These are phyloP conservation scores for Verasper variegatus DNA, from an alignment of 2,113 vertebrate species.

Conservation along the genomic window DNA sequence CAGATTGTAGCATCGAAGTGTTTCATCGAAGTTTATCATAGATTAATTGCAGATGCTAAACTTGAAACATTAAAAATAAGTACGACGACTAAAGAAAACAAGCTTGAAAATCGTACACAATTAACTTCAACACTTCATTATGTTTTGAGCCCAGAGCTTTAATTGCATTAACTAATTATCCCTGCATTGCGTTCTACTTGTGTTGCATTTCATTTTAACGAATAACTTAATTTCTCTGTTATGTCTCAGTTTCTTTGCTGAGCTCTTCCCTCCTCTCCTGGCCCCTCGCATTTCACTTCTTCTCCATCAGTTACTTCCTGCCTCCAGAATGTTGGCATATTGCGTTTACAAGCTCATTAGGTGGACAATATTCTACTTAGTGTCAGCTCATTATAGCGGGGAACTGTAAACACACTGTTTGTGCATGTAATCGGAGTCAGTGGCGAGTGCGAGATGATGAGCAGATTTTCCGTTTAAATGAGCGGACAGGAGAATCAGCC, in stretches of 20 bases:
- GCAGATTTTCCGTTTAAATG: constrained; percentile 73
- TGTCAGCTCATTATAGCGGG: constrained; percentile 68
- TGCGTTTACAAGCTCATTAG: constrained; percentile 76
- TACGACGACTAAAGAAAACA: too few relatives aligned
- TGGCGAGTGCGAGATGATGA: constrained; percentile 57
- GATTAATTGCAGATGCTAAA: too few relatives aligned
- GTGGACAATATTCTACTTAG: constrained; percentile 76
- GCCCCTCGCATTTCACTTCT: constrained; percentile 48
- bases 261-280: constrained; percentile 15
- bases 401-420: constrained; percentile 75
- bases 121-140: background rate
- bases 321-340: constrained; percentile 69
- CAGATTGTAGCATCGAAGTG: background rate
- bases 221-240: constrained; percentile 17
- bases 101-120: too few relatives aligned
- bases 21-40: too few relatives aligned
- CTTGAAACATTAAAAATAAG: too few relatives aligned
- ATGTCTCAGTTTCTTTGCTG: constrained; percentile 20
- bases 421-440: constrained; percentile 70
- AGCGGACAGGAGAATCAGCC: constrained; percentile 57
- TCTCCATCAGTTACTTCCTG: constrained; percentile 66
- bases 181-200: background rate
- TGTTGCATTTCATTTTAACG: constrained; percentile 7
- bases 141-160: background rate
- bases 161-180: background rate